A percentile compares a stretch with the other conserved stretches of the same genome.
These are phyloP conservation scores for Ammodytes dubius DNA, from an alignment of 2,113 vertebrate species.

Conservation along the genomic window DNA sequence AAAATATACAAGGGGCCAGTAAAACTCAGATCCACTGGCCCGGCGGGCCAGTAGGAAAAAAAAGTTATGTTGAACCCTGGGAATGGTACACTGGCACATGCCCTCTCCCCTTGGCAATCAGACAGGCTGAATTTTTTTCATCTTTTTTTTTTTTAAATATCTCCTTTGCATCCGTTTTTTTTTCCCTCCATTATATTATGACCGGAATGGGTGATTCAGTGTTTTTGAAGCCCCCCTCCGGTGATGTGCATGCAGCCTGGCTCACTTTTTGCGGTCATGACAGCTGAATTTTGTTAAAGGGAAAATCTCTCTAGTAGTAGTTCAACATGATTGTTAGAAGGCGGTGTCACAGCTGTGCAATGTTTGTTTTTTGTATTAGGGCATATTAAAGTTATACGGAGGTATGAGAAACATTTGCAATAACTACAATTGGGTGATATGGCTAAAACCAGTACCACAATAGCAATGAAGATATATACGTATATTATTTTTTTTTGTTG, in stretches of 20 bases:
- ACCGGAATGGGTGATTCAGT: conserved; percentile 65
- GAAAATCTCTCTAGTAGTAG: conserved; percentile 9
- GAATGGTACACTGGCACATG: conserved; percentile 68
- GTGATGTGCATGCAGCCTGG: background rate
- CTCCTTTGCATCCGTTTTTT: background rate
- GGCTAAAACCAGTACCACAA: background rate
- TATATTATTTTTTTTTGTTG: too few relatives aligned
- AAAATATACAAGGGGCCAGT: too few relatives aligned
- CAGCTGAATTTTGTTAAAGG: conserved; percentile 12
- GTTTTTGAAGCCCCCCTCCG: conserved; percentile 31
- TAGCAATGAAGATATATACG: background rate
- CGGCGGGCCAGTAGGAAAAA: too few relatives aligned
- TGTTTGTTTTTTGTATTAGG: too few relatives aligned
- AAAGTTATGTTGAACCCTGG: too few relatives aligned
- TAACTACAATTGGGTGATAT: background rate
- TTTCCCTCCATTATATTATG: conserved; percentile 43
- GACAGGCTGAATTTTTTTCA: conserved; percentile 9
- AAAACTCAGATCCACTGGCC: too few relatives aligned
- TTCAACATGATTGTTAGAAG: background rate
- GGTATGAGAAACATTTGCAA: background rate
- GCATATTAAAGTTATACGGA: background rate
- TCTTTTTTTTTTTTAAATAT: too few relatives aligned
- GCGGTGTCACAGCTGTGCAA: background rate
- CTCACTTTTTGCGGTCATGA: conserved; percentile 20
- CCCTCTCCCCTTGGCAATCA: conserved; percentile 67